A percentile compares a stretch with the other conserved stretches of the same genome.
Conservation (phyloP, 2,888 invertebrate species). For the Dynastes maya region DNA sequence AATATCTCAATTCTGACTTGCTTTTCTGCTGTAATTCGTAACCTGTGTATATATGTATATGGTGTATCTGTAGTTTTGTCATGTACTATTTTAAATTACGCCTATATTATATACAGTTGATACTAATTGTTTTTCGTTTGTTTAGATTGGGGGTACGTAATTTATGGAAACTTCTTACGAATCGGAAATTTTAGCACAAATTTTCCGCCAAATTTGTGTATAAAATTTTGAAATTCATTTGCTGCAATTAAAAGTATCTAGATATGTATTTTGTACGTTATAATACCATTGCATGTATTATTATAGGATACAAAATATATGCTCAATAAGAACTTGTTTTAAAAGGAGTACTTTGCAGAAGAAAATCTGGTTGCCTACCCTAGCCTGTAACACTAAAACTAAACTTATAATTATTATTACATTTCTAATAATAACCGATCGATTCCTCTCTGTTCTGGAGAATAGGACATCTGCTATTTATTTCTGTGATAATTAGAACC, state of each 20-base stretch:
- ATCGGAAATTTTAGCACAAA: constrained; percentile 25
- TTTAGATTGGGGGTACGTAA: background rate
- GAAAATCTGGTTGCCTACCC: too few species aligned
- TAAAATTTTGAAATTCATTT: background rate
- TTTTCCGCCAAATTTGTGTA: constrained; percentile 29
- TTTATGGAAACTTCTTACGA: background rate
- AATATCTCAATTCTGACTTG: constrained; percentile 21
- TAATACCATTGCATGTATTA: background rate
- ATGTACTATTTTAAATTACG: constrained; percentile 23
- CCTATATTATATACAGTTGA: constrained; percentile 11
- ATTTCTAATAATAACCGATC: too few species aligned
- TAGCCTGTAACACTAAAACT: too few species aligned
- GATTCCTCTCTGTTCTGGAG: too few species aligned
- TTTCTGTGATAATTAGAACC: too few species aligned
- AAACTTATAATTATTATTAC: too few species aligned
- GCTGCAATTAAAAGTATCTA: background rate
- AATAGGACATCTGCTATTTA: too few species aligned
- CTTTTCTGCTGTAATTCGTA: constrained; percentile 14
- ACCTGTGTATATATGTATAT: constrained; percentile 8
- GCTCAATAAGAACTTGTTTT: background rate
- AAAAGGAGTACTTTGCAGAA: too few species aligned
- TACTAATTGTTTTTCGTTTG: too few species aligned
- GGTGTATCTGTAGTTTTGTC: constrained; percentile 7
- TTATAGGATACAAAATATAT: background rate
- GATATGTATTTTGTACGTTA: constrained; percentile 6